These are phyloP conservation scores for Ciconia stormi DNA, from an alignment of 2,113 vertebrate species.

Conservation along the genomic window DNA sequence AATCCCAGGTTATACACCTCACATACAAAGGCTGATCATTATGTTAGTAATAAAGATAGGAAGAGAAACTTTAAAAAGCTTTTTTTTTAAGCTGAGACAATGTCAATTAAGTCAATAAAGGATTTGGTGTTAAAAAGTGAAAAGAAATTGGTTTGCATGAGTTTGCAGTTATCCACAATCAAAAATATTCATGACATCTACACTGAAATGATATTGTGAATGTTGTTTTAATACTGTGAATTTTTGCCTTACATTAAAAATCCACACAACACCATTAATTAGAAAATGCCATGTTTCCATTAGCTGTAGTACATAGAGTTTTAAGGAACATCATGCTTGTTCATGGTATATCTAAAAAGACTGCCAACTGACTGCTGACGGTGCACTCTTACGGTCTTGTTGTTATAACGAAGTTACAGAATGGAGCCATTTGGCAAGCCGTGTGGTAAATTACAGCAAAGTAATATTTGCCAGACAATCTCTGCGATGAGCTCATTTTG, in stretches of 20 bases:
- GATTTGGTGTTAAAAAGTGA: background rate
- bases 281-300: background rate
- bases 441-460: background rate
- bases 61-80: background rate
- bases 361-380: background rate
- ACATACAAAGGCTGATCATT: background rate
- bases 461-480: background rate
- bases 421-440: background rate
- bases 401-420: background rate
- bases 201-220: background rate
- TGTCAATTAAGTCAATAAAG: background rate
- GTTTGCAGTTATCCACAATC: background rate
- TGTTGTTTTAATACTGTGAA: background rate
- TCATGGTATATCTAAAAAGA: background rate
- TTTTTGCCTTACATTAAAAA: background rate
- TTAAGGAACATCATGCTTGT: background rate
- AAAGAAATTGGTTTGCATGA: background rate
- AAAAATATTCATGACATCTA: background rate
- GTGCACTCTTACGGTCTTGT: background rate
- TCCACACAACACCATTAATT: background rate
- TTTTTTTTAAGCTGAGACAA: background rate
- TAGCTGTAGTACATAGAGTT: background rate
- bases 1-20: background rate
- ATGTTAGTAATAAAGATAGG: background rate
- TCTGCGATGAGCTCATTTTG: background rate